These are phyloP conservation scores for Hirundo rustica DNA, from an alignment of 2,797 vertebrate species.

Conservation along the genomic window DNA sequence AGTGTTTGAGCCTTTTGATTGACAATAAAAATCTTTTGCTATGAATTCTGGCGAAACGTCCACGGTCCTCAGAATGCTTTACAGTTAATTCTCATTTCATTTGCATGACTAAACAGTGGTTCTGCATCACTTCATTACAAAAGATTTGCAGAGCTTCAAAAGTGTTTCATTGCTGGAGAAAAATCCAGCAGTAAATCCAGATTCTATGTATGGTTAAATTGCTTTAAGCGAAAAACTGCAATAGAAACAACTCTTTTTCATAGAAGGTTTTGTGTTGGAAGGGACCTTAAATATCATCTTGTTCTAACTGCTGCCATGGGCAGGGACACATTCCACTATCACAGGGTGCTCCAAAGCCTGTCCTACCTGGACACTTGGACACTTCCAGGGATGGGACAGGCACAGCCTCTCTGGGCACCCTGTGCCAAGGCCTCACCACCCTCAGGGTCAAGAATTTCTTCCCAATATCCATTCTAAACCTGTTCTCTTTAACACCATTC, in stretches of 20 bases:
- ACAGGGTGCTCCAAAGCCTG: fast-evolving
- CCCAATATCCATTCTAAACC: neutral
- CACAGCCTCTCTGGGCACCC: neutral
- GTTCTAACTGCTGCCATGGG: neutral
- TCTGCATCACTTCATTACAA: slow-evolving; percentile 17
- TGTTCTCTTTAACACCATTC: neutral
- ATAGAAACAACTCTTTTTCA: neutral
- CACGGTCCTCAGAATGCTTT: neutral
- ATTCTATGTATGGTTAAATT: neutral
- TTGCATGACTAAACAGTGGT: slow-evolving; percentile 32
- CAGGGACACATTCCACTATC: fast-evolving
- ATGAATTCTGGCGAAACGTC: slow-evolving; percentile 34
- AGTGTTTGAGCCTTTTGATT: neutral
- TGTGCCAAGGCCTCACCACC: neutral
- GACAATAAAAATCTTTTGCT: slow-evolving; percentile 13
- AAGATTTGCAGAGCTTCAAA: neutral
- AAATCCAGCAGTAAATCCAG: neutral
- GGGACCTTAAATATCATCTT: neutral
- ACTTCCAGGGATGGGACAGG: neutral
- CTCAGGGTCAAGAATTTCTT: neutral
- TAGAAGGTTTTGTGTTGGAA: neutral
- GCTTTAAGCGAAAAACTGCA: neutral
- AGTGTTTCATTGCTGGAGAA: neutral
- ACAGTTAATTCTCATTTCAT: slow-evolving; percentile 8
- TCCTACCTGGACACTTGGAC: neutral